Evolutionary conservation across 2,113 vertebrate genomes (phyloP).

Genomic region (Ctenomys sociabilis): DNA sequence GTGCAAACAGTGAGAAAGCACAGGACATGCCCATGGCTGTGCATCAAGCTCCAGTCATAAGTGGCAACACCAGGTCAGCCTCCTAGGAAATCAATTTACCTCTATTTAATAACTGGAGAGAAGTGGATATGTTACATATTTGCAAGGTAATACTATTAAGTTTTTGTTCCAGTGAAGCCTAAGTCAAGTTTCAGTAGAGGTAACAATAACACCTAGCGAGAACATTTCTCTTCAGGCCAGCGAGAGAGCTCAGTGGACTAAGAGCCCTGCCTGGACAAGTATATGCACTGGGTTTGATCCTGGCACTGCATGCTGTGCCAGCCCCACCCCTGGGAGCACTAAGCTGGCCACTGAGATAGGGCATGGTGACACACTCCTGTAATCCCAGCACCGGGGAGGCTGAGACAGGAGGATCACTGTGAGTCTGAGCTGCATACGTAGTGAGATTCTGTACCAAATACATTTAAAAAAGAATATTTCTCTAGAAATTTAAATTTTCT

Average conservation of each 20-base stretch:
- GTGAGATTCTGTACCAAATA: too few species aligned
- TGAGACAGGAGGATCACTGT: too few species aligned
- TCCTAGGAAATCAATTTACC: not conserved
- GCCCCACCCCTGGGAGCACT: too few species aligned
- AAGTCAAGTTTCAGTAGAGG: not conserved
- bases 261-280: too few species aligned
- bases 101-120: not conserved
- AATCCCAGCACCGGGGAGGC: too few species aligned
- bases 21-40: not conserved
- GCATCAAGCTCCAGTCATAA: constrained; percentile 7
- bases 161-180: not conserved
- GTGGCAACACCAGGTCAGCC: not conserved
- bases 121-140: not conserved
- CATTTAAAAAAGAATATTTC: not conserved
- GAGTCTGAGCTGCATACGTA: too few species aligned
- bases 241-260: too few species aligned
- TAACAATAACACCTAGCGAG: not conserved
- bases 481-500: constrained; percentile 24
- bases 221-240: not conserved
- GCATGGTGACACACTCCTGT: too few species aligned
- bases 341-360: too few species aligned
- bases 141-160: constrained; percentile 1
- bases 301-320: too few species aligned
- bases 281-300: too few species aligned
- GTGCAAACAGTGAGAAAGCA: not conserved